Evolutionary conservation across 2,888 invertebrate genomes (phyloP), one percentile per base, ranked within the genome.

Genomic region (Globia sparganii): DNA sequence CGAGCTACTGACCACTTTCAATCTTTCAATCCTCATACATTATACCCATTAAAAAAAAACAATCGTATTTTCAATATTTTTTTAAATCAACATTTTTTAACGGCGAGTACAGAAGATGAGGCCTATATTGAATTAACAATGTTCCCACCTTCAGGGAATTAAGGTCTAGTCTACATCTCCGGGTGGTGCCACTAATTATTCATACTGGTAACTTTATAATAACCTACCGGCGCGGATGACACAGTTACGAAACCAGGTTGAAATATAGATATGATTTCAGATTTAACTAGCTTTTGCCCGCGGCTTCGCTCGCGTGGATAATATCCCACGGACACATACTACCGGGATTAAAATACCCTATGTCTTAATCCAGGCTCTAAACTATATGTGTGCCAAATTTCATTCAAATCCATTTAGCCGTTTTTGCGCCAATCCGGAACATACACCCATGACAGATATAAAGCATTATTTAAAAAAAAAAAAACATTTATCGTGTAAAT

Each of bases 151-250:
- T 28, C 49, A 34, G 46, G 28, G 56, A 80, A 66, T 70, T 61
- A 66, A 70, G 53, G 37, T 59, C 46, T 67, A 34, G 70, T 77
- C 40, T 62, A 61, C 56, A 71, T 70, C 65, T 70, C 58, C 31
- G 11, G 25, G 13, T 69, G 43, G 37, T n/a, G 28, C 62, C 43
- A 40, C 59, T 61, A 81, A 70, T 80, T 82, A 77, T 77, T 80
- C 65, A 77, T 59, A 66, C 43, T 46, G n/a, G 6, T 77, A 77
- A 69, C 66, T 80, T 80, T 82, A 82, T 82, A 56, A 81, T 69
- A 37, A 53, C 46, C 75, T 58, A 69, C 75, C 43, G 13, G 21
- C 18, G 34, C 53, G 67, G 67, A 62, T 81, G 75, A 78, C 78
- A 78, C 56, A 81, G 53, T 75, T 75, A 56, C n/a, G 5, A 37